Evolutionary conservation across 2,888 invertebrate genomes (phyloP), one percentile per base, ranked within the genome.

Genomic region (Acanthoscelides obtectus): DNA sequence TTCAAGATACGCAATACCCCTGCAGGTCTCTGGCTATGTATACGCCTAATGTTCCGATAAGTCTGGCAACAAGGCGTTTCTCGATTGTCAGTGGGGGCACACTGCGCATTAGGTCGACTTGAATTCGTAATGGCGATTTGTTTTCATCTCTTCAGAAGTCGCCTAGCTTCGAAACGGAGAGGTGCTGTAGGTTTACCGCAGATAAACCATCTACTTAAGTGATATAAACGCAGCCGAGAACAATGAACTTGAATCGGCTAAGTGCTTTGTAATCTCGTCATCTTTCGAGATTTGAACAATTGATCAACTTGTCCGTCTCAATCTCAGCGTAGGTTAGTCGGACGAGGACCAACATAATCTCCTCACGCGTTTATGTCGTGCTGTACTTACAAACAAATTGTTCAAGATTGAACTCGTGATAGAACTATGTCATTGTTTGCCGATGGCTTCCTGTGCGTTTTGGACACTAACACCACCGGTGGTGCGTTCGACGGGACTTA

Each of bases 251-350:
- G 72, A 69, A 27, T 69, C 74, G 69, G 74, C 68, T 22, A 69
- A 69, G 73, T 69, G 72, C 70, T 75, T 72, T 70, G 22, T 71
- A 73, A 74, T 75, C 72, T 74, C 45, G 45, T 1, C 45, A 6
- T 17, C 45, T 45, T 45, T 45, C 67, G 68, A 70, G 72, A 69
- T 68, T 68, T 45, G 70, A 74, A 68, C 71, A 75, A 77, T 81
- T 45, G 45, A 6, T 12, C 45, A 80, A 83, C 83, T 76, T 77
- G 76, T 69, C 85, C 87, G 86, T 83, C 88, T 88, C 87, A 87
- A 87, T 88, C 87, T 88, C 88, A 88, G 88, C 85, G 88, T 82
- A 89, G 88, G 87, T 89, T 89, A 88, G 86, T 88, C 87, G 86
- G 87, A 85, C 73, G 73, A 71, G 70, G 70, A 70, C 72, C 64